These are phyloP conservation scores for Hirundo rustica DNA, from an alignment of 2,797 vertebrate species.

Conservation along the genomic window DNA sequence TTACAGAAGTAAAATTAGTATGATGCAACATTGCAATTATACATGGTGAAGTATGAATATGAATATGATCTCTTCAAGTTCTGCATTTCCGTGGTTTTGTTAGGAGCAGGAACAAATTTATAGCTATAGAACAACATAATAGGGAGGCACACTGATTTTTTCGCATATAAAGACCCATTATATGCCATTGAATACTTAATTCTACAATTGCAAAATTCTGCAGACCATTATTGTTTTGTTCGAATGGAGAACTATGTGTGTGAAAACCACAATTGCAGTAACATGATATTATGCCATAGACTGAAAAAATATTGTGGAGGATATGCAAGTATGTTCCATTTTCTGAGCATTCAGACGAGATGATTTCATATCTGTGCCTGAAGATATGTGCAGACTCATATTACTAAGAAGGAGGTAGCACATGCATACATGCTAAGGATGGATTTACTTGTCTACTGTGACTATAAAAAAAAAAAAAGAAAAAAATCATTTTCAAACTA, in stretches of 20 bases:
- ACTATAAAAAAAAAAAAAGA: not conserved
- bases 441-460: not conserved
- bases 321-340: not conserved
- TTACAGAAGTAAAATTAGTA: not conserved
- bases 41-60: not conserved
- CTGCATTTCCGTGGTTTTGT: not conserved
- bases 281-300: not conserved
- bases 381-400: not conserved
- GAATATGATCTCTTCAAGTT: not conserved
- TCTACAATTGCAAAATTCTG: not conserved
- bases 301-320: not conserved
- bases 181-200: not conserved
- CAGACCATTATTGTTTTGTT: not conserved
- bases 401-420: not conserved
- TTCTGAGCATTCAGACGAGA: not conserved
- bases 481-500: not conserved
- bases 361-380: not conserved
- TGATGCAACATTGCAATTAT: not conserved
- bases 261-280: not conserved
- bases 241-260: not conserved
- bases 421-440: accelerated
- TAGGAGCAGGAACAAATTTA: not conserved
- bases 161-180: not conserved
- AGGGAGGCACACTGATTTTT: not conserved
- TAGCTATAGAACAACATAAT: not conserved